Conservation (phyloP, 2,888 invertebrate genomes). For the Brachynemurus nebulosus region DNA sequence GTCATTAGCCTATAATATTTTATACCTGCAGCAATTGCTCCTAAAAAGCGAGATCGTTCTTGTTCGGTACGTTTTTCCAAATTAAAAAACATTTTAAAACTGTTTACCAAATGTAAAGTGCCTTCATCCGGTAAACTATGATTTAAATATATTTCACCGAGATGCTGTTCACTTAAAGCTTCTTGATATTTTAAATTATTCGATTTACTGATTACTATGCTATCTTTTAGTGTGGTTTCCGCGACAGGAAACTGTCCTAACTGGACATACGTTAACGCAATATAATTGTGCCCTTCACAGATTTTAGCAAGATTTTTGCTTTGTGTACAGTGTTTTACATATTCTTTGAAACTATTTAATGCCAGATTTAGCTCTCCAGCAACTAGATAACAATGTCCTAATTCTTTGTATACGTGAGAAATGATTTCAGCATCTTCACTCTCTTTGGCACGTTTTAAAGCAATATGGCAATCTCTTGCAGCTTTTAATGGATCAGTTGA, state of each 20-base stretch:
- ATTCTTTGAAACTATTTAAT: conserved; percentile 35
- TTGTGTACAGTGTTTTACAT: conserved; percentile 31
- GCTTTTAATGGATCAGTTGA: conserved; percentile 32
- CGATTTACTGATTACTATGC: conserved; percentile 22
- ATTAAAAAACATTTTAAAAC: conserved; percentile 25
- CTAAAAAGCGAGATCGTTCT: conserved; percentile 25
- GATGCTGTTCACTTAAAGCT: conserved; percentile 26
- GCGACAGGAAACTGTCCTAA: conserved; percentile 22
- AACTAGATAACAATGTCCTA: conserved; percentile 37
- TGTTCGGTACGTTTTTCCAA: conserved; percentile 19
- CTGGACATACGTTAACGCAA: conserved; percentile 40
- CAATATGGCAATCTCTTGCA: conserved; percentile 34
- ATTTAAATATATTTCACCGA: conserved; percentile 28
- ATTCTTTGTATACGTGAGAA: too few relatives aligned
- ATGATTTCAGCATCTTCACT: conserved; percentile 24
- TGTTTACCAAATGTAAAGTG: conserved; percentile 23
- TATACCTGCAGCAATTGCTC: conserved; percentile 27
- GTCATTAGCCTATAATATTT: too few relatives aligned
- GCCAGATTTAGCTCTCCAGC: conserved; percentile 36
- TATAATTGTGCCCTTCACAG: conserved; percentile 38
- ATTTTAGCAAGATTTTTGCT: conserved; percentile 32
- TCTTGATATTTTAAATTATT: conserved; percentile 23
- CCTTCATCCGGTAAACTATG: conserved; percentile 23
- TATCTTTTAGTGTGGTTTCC: conserved; percentile 20
- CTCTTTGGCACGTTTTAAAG: conserved; percentile 38